Percentiles rank a stretch among this genome's conserved stretches.
Conservation (phyloP, 2,113 vertebrate species). For the Pygoscelis antarcticus region DNA sequence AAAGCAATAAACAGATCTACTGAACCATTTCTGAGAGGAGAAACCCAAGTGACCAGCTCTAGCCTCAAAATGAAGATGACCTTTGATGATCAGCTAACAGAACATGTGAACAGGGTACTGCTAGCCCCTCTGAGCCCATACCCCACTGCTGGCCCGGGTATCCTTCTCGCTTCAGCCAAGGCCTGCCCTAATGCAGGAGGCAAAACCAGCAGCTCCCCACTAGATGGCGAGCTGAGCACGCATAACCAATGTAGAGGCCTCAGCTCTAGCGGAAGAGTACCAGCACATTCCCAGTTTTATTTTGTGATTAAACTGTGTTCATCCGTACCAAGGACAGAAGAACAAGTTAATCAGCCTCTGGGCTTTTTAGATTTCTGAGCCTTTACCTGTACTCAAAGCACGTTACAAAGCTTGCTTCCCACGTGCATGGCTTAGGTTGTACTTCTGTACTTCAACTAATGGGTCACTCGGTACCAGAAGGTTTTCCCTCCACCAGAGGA, state of each 20-base stretch:
- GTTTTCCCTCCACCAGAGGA: not conserved
- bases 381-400: not conserved
- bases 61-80: not conserved
- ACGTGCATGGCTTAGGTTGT: not conserved
- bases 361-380: not conserved
- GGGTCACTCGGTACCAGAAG: not conserved
- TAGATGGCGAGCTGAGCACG: not conserved
- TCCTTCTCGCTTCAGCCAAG: too few species aligned
- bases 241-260: accelerated
- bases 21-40: not conserved
- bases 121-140: accelerated
- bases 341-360: not conserved
- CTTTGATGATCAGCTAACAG: not conserved
- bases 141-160: accelerated
- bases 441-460: not conserved
- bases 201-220: not conserved
- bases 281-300: not conserved
- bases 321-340: not conserved
- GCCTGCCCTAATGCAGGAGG: not conserved
- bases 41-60: not conserved
- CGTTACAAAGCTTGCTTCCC: not conserved
- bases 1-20: not conserved
- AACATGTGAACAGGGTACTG: accelerated
- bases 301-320: not conserved
- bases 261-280: accelerated